These are phyloP conservation scores for Amphipoea oculea DNA, from an alignment of 2,888 invertebrate genomes.

Conservation along the genomic window DNA sequence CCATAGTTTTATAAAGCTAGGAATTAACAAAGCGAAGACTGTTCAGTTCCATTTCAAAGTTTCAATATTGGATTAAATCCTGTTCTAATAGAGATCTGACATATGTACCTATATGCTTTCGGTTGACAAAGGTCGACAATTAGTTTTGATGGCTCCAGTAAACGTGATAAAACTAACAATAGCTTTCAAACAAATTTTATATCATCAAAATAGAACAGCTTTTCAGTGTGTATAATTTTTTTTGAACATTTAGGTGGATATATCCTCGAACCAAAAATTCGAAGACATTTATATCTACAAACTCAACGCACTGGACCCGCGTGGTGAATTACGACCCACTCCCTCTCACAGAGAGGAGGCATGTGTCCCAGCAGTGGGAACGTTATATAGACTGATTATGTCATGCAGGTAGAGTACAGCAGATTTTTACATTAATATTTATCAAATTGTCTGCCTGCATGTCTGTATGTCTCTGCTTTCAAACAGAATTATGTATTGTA, in stretches of 20 bases:
- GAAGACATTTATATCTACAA: no score
- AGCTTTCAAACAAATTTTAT: slow-evolving; percentile 1
- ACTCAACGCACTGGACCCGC: no score
- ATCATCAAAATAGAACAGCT: background rate
- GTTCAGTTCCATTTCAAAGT: background rate
- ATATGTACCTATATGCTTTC: background rate
- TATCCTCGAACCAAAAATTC: no score
- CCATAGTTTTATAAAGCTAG: background rate
- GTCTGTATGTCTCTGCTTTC: background rate
- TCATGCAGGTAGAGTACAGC: background rate
- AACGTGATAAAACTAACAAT: slow-evolving; percentile 10
- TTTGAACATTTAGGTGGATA: background rate
- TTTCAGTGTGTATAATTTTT: background rate
- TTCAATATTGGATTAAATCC: slow-evolving; percentile 4
- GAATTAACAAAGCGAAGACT: background rate
- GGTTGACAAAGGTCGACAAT: slow-evolving; percentile 22
- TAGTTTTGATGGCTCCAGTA: background rate
- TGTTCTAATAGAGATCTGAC: background rate
- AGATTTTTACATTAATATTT: background rate
- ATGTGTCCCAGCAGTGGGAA: background rate
- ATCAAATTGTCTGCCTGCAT: background rate
- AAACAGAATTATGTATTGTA: slow-evolving; percentile 8
- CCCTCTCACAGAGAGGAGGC: no score
- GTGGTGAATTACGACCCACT: background rate
- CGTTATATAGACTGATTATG: background rate